Base-by-base conservation (phyloP, 2,797 vertebrate genomes). In the Schizopygopsis malacanthus region DNA sequence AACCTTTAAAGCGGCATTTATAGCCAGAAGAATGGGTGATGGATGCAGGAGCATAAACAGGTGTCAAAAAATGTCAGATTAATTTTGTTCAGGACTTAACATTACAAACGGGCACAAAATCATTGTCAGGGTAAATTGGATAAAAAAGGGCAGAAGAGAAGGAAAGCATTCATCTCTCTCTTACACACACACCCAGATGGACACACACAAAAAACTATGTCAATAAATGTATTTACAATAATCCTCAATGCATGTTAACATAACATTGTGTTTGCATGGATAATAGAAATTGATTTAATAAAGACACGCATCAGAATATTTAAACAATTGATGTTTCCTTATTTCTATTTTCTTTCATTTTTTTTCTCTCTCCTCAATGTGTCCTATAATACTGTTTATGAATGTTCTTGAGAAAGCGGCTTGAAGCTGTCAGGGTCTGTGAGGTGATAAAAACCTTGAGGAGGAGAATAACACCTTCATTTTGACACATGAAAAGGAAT, bases 381-480 rank as follows among this genome's bases (percentile, higher is more conserved):
- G 91, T 92, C 92, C 92, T 89, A 88, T 86, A 87, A 88, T 43
- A 67, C 91, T 92, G 92, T 93, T 93, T 92, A 90, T 91, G 73
- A 84, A 71, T 61, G 79, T 92, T 91, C 90, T 89, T 80, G 16
- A 94, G 92, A 94, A 96, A 95, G 94, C 95, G 89, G 90, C 93
- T 95, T 95, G 94, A 94, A 96, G 94, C 96, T 97, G 96, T 96
- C 97, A 96, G 93, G 93, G 95, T 91, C 91, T 92, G 92, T 91
- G 91, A 91, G 92, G 92, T 85, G 95, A 98, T 97, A 96, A 97
- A 96, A 94, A 95, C 94, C 87, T 95, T 94, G 95, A 93, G 95
- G 96, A 96, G 95, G 95, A 96, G 94, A 97, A 95, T 95, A 96
- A 95, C 96, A 96, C 93, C 95, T 97, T 96, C 93, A 94, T 95